These are phyloP conservation scores for Apantesis nais DNA, from an alignment of 2,888 invertebrate genomes.

Conservation along the genomic window DNA sequence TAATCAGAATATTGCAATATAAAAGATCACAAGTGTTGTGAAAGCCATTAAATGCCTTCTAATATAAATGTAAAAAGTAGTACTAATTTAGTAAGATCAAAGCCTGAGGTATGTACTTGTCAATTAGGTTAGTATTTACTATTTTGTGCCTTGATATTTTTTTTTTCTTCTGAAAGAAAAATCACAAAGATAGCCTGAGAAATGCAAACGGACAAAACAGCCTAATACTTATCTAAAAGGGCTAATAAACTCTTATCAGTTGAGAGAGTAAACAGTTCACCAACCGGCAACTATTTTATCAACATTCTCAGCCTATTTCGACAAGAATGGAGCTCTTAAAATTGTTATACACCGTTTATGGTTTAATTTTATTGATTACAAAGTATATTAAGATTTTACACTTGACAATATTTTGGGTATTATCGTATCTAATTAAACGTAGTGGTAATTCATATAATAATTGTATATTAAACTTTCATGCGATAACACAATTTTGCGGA, in stretches of 20 bases:
- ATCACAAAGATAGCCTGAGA: background rate
- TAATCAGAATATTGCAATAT: background rate
- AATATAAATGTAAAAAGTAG: too few relatives aligned
- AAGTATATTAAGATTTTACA: background rate
- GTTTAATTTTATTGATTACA: constrained; percentile 6
- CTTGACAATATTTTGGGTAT: background rate
- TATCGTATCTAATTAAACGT: background rate
- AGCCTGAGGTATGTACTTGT: background rate
- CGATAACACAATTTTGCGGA: background rate
- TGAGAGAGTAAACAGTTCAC: constrained; percentile 51
- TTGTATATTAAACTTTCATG: too few relatives aligned
- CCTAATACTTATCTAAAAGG: constrained; percentile 28
- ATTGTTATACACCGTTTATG: constrained; percentile 10
- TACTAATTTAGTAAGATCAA: background rate
- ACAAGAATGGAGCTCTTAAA: constrained; percentile 11
- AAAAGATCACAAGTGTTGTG: background rate
- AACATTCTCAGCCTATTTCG: constrained; percentile 34
- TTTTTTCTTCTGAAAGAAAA: background rate
- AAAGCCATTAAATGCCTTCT: background rate
- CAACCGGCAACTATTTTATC: constrained; percentile 50
- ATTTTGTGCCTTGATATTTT: background rate
- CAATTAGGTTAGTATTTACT: too few relatives aligned
- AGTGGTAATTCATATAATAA: too few relatives aligned
- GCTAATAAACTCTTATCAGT: constrained; percentile 44
- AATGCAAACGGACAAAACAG: background rate